These are phyloP conservation scores for Petroica traversi DNA, from an alignment of 2,113 vertebrate genomes.

Conservation along the genomic window DNA sequence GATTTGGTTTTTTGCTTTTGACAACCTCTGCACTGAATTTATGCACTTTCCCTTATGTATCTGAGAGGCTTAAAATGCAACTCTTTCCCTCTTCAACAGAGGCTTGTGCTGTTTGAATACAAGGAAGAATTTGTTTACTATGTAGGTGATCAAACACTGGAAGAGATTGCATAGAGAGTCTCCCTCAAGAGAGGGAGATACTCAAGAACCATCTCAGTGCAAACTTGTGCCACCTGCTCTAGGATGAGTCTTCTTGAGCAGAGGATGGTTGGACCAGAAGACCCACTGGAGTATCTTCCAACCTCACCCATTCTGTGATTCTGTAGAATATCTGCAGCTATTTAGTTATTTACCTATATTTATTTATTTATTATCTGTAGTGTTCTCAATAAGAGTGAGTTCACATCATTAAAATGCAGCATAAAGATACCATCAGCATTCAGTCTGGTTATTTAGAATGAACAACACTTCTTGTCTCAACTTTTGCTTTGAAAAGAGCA, in stretches of 20 bases:
- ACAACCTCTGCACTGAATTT: not conserved
- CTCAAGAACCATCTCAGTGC: not conserved
- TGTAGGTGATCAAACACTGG: not conserved
- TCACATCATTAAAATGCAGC: not conserved
- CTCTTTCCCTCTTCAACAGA: not conserved
- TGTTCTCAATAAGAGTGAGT: not conserved
- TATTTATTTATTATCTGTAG: not conserved
- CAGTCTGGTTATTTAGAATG: not conserved
- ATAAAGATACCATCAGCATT: not conserved
- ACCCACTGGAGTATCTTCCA: not conserved
- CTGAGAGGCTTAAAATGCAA: not conserved
- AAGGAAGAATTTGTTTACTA: not conserved
- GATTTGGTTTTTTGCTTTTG: not conserved
- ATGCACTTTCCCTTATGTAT: not conserved
- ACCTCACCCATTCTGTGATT: not conserved
- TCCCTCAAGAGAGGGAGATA: not conserved
- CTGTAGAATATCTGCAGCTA: not conserved
- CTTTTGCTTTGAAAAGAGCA: not conserved
- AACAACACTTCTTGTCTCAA: not conserved
- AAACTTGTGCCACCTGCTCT: not conserved
- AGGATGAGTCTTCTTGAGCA: not conserved
- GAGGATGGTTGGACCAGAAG: not conserved
- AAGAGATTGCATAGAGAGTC: not conserved
- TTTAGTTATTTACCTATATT: not conserved
- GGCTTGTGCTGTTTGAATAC: not conserved